These are phyloP conservation scores for Tetranychus piercei DNA, from an alignment of 2,888 invertebrate genomes.

Conservation along the genomic window DNA sequence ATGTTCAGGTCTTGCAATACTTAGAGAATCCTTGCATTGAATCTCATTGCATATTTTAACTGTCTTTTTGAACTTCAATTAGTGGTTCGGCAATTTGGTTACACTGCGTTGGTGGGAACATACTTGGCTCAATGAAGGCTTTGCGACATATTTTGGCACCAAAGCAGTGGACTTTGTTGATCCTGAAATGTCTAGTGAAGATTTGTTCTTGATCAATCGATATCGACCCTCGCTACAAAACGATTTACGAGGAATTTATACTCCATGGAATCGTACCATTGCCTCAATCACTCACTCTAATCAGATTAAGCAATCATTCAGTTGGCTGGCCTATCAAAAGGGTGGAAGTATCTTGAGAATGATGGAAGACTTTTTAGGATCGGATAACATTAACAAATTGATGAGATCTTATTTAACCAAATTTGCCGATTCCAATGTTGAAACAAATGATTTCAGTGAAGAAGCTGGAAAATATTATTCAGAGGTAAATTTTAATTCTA, in stretches of 20 bases:
- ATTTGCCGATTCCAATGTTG: neutral
- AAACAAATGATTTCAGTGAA: neutral
- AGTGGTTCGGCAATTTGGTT: neutral
- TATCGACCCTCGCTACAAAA: neutral
- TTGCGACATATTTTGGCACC: neutral
- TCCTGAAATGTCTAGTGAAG: neutral
- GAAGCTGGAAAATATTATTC: neutral
- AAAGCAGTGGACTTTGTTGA: neutral
- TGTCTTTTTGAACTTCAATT: neutral
- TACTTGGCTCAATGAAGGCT: neutral
- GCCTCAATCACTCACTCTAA: neutral
- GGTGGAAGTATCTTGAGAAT: neutral
- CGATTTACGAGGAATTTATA: neutral
- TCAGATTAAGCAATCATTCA: neutral
- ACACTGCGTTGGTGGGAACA: neutral
- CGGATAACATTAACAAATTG: neutral
- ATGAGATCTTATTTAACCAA: neutral
- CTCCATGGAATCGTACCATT: neutral
- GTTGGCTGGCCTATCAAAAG: neutral
- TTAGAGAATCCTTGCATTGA: too few relatives aligned
- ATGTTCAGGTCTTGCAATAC: too few relatives aligned
- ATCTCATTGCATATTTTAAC: neutral
- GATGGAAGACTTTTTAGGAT: neutral
- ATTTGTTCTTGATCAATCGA: neutral
- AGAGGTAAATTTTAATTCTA: neutral